Conservation (phyloP, 2,113 vertebrate genomes). For the Bubalus kerabau region DNA sequence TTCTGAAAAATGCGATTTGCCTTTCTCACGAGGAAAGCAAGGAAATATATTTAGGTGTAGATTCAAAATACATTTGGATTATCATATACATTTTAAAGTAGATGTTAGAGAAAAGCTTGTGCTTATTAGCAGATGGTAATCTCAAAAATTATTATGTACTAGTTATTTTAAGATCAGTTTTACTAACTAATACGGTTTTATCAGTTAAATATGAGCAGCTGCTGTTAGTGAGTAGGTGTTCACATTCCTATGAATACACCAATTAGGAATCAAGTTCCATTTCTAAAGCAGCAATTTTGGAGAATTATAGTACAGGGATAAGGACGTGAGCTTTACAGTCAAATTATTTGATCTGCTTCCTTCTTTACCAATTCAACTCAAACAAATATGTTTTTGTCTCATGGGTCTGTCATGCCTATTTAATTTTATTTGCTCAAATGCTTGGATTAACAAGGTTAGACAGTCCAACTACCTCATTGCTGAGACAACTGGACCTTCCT, state of each 20-base stretch:
- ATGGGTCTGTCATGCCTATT: neutral
- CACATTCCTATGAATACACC: neutral
- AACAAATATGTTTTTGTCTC: neutral
- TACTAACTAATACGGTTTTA: neutral
- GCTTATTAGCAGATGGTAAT: neutral
- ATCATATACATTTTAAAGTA: neutral
- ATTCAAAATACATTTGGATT: neutral
- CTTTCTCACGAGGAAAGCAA: neutral
- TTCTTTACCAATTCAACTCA: neutral
- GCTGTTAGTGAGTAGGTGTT: neutral
- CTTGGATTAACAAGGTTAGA: neutral
- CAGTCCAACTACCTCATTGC: neutral
- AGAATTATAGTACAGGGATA: neutral
- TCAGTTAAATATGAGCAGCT: neutral
- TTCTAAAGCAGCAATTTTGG: constrained; percentile 10
- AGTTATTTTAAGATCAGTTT: neutral
- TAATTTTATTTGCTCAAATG: neutral
- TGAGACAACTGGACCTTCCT: neutral
- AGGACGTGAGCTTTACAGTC: neutral
- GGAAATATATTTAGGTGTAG: neutral
- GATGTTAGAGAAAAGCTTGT: neutral
- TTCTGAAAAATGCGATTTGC: neutral
- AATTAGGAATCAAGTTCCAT: neutral
- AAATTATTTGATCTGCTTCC: neutral
- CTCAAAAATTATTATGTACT: neutral